Evolutionary conservation across 2,113 vertebrate species (phyloP).

Genomic region (Neoarius graeffei): DNA sequence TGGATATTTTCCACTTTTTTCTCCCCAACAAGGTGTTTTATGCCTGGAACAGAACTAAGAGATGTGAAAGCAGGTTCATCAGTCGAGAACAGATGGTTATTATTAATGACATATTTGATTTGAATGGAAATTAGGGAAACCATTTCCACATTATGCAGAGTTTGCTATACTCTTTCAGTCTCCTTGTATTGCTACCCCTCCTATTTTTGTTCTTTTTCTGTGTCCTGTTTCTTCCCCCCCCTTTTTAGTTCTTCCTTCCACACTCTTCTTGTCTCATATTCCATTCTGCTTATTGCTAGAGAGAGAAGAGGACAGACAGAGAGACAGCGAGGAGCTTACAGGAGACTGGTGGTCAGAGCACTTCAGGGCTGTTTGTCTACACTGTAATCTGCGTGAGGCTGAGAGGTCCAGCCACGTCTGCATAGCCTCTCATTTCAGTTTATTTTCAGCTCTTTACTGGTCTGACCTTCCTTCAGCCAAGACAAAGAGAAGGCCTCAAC

Average conservation of each 20-base stretch:
- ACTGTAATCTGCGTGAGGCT: conserved; percentile 57
- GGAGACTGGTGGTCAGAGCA: conserved; percentile 46
- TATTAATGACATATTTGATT: background rate
- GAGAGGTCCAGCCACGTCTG: conserved; percentile 46
- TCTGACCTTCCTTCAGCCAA: conserved; percentile 47
- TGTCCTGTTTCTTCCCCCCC: background rate
- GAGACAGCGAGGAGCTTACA: conserved; percentile 2
- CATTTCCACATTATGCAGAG: background rate
- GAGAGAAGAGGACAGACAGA: conserved; percentile 14
- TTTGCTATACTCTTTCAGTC: background rate
- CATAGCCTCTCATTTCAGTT: conserved; percentile 59
- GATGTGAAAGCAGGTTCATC: background rate
- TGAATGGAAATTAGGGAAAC: background rate
- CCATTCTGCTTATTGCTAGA: background rate
- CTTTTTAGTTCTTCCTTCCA: background rate
- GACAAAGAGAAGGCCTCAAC: conserved; percentile 52
- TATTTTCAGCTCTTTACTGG: conserved; percentile 60
- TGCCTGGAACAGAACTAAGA: background rate
- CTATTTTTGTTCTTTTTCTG: background rate
- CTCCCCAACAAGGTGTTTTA: background rate
- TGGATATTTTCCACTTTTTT: background rate
- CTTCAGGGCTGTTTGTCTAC: conserved; percentile 37
- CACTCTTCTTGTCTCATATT: background rate
- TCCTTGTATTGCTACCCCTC: background rate
- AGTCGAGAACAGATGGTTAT: background rate